These are phyloP conservation scores for Heterodera filipjevi DNA, from an alignment of 2,888 invertebrate species.

Conservation along the genomic window DNA sequence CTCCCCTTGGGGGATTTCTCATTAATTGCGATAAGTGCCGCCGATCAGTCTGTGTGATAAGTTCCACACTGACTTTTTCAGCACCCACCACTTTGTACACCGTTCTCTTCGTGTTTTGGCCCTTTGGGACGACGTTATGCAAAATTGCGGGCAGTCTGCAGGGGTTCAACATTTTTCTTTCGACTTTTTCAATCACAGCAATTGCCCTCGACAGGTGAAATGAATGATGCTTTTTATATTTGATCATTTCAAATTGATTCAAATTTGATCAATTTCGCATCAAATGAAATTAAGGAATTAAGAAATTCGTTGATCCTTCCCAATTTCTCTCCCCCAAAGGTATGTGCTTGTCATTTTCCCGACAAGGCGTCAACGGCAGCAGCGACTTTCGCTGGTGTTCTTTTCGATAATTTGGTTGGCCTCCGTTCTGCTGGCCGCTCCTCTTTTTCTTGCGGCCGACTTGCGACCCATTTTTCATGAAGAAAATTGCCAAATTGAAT, in stretches of 20 bases:
- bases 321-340: constrained; percentile 45
- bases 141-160: constrained; percentile 85
- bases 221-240: too few relatives aligned
- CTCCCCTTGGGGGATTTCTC: background rate
- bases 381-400: constrained; percentile 66
- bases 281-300: too few relatives aligned
- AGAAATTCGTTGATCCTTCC: too few relatives aligned
- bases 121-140: constrained; percentile 81
- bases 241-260: background rate
- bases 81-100: constrained; percentile 88
- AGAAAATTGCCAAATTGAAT: constrained; percentile 48
- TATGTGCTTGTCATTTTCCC: constrained; percentile 65
- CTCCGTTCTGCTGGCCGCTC: constrained; percentile 65
- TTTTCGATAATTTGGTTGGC: constrained; percentile 68
- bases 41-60: background rate
- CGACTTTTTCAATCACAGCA: constrained; percentile 89
- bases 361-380: constrained; percentile 66
- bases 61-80: background rate
- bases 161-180: constrained; percentile 84
- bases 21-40: background rate
- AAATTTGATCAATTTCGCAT: background rate
- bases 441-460: constrained; percentile 60
- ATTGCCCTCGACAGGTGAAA: constrained; percentile 71
- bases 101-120: constrained; percentile 76
- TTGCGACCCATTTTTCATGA: constrained; percentile 54